Evolutionary conservation across 2,888 invertebrate species (phyloP).

Genomic region (Aleiodes alternator): DNA sequence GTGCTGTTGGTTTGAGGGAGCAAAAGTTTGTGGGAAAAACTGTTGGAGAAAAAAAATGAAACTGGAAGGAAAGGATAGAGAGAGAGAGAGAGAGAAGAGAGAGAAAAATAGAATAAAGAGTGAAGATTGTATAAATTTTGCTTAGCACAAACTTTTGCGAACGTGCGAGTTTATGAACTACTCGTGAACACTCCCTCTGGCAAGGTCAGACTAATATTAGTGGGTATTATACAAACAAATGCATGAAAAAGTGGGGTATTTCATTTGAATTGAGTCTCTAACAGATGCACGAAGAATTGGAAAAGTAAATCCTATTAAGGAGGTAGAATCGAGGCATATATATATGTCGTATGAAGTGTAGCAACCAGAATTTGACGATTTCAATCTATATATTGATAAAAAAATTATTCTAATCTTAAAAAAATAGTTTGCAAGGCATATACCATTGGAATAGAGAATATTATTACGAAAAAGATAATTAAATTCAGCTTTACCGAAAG

Average conservation of each 20-base stretch:
- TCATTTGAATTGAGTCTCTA: neutral
- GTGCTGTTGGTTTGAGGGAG: neutral
- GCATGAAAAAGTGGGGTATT: neutral
- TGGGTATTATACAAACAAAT: conserved; percentile 7
- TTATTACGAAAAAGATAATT: no score
- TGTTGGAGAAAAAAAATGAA: neutral
- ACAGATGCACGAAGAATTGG: no score
- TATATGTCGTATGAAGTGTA: no score
- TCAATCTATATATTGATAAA: no score
- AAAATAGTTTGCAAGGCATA: no score
- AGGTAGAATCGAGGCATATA: no score
- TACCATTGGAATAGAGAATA: no score
- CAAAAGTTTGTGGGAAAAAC: conserved; percentile 23
- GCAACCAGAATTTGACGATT: no score
- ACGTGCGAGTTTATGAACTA: conserved; percentile 17
- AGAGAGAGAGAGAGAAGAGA: no score
- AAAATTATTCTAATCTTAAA: no score
- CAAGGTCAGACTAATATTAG: neutral
- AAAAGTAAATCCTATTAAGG: no score
- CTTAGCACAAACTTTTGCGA: neutral
- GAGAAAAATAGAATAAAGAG: conserved; percentile 7
- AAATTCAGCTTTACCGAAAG: no score
- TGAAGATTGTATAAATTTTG: conserved; percentile 32
- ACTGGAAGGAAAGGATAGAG: neutral
- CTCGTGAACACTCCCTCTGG: neutral